Conservation (phyloP, 2,797 vertebrate species). For the Sphenodon punctatus region DNA sequence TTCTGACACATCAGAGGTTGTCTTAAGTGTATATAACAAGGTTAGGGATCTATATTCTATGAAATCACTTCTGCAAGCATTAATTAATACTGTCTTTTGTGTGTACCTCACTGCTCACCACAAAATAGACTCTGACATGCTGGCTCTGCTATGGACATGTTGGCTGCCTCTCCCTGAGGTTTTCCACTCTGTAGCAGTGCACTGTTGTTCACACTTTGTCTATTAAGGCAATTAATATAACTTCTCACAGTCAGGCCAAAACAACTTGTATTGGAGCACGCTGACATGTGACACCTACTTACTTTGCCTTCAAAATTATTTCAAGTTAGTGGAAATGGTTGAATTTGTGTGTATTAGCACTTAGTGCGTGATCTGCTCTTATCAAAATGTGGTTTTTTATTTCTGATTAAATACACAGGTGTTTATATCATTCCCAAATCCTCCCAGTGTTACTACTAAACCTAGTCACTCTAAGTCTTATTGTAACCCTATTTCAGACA, state of each 20-base stretch:
- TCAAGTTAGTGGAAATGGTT: neutral
- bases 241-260: neutral
- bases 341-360: neutral
- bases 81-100: no score
- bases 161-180: neutral
- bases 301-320: neutral
- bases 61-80: no score
- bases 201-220: neutral
- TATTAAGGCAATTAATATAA: neutral
- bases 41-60: no score
- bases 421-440: neutral
- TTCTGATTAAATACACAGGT: neutral
- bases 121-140: no score
- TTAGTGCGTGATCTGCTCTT: neutral
- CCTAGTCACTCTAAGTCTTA: neutral
- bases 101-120: no score
- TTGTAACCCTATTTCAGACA: neutral
- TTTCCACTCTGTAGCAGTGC: neutral
- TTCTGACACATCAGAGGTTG: no score
- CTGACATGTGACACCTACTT: neutral
- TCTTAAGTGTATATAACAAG: no score
- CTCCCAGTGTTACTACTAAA: neutral
- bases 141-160: neutral
- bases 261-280: neutral
- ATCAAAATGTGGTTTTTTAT: neutral